Base-by-base conservation (phyloP, 2,113 vertebrate species). In the Ageneiosus marmoratus region DNA sequence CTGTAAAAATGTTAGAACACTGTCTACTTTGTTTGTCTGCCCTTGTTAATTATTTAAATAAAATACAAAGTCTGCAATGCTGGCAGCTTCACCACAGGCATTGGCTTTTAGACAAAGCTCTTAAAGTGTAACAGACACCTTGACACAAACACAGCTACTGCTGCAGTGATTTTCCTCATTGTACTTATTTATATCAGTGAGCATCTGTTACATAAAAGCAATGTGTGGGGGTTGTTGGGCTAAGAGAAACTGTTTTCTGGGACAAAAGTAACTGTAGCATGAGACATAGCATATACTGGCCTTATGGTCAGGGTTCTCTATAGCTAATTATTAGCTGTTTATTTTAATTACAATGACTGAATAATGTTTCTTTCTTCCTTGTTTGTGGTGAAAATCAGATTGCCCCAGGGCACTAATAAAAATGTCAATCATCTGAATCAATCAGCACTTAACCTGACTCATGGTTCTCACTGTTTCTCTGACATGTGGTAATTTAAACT, bases 1-100 rank as follows among this genome's bases (percentile, higher is more conserved):
- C 48, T 56, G 53, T 73, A 83, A 75, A 89, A 82, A 88, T 82
- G 60, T 86, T 80, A 89, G 72, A 92, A 93, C 91, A 93, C 89
- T 88, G 88, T n/a, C 34, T 37, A 84, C 88, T 90, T 92, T 94
- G 92, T 92, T 86, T 72, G 8, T 84, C 75, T 90, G 89, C 84
- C 90, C 89, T 90, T 89, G 89, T 88, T 90, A 90, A 90, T 90
- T 89, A 90, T 91, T 89, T 90, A 92, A 93, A 93, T 44, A 91
- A 89, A 85, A 70, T 63, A 46, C 81, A 86, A 87, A 86, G 86
- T 86, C 84, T 87, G 51, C 84, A 88, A 87, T 16, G 87, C 87
- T 76, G 84, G 51, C 56, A 86, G 86, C 88, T 89, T 88, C 88
- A 88, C 83, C 86, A 91, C 90, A 83, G 86, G 27, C 37, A 3